phyloP scores from a whole-genome alignment of 2,797 vertebrate genomes.

The Gallirallus australis region DNA sequence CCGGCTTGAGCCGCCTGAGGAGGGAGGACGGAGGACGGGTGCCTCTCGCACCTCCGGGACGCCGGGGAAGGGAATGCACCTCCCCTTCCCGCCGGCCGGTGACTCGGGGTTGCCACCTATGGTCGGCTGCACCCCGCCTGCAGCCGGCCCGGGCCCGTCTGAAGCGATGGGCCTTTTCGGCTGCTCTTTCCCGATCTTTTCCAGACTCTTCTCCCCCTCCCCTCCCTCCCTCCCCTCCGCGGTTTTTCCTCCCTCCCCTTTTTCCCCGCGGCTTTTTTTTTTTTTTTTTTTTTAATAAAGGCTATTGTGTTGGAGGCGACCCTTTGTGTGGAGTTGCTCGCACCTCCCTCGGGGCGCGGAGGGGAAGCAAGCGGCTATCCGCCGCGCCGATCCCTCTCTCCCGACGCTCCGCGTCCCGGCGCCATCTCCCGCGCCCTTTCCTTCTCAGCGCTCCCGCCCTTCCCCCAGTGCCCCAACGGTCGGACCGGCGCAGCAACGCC shows the following conservation, averaged over 20 bases:
- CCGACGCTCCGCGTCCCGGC: not conserved
- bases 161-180: not conserved
- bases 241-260: not conserved
- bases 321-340: not conserved
- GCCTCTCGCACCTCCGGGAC: too few relatives aligned
- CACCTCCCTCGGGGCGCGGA: not conserved
- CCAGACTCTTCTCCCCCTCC: not conserved
- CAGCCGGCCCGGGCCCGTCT: not conserved
- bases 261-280: not conserved
- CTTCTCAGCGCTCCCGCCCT: not conserved
- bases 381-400: not conserved
- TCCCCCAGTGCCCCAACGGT: not conserved
- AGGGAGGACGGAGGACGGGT: not conserved
- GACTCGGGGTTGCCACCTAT: not conserved
- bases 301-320: not conserved
- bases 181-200: not conserved
- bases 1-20: not conserved
- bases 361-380: not conserved
- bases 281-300: not conserved
- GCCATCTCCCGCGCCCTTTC: not conserved
- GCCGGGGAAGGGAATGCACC: not conserved
- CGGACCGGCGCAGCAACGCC: not conserved
- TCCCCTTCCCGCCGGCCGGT: not conserved
- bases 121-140: not conserved
- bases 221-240: too few relatives aligned